Evolutionary conservation across 1,140 invertebrate genomes (phyloP), one percentile per base, ranked within the genome.

Genomic region (Plodia interpunctella): DNA sequence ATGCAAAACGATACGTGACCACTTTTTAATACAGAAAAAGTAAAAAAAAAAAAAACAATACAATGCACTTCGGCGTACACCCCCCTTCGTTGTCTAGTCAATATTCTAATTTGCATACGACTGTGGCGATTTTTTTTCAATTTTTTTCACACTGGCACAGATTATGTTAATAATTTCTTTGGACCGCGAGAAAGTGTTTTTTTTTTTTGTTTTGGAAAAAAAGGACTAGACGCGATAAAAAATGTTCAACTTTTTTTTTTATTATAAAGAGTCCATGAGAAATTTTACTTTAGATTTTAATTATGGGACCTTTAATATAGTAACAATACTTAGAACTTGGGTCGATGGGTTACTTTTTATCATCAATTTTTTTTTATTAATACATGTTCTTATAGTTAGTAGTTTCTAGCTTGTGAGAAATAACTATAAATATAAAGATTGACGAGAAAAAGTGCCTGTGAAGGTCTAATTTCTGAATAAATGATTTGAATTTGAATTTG

Each of bases 111-210:
- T 87, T 87, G 80, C 83, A 87, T 87, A 79, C 63, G 53, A 57
- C 49, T 65, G 65, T 81, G 80, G 82, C 80, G 72, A 85, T 85
- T 88, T 88, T 87, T 86, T 88, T 61, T 52, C 9, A 32, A 6
- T 3, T 44, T 44, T 15, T 44, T 74, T 67, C 30, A 57, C 66
- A 61, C 63, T 35, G 35, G 8, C 13, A 72, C 60, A 83, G 80
- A 86, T 85, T 88, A 88, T 87, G 83, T 59, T 68, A 88, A 88
- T 84, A 28, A 25, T 51, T 88, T 88, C 87, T 88, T 88, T 87
- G 83, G 80, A 79, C 38, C 56, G 59, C 60, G 70, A 69, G 73
- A 76, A 63, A 59, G 54, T 67, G 50, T 75, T 74, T 74, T 76
- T 75, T 74, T 74, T 76, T 77, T 73, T 59, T 25, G 25, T 13